Evolutionary conservation across 2,888 invertebrate genomes (phyloP), one percentile per base, ranked within the genome.

Genomic region (Trachelus tabidus): DNA sequence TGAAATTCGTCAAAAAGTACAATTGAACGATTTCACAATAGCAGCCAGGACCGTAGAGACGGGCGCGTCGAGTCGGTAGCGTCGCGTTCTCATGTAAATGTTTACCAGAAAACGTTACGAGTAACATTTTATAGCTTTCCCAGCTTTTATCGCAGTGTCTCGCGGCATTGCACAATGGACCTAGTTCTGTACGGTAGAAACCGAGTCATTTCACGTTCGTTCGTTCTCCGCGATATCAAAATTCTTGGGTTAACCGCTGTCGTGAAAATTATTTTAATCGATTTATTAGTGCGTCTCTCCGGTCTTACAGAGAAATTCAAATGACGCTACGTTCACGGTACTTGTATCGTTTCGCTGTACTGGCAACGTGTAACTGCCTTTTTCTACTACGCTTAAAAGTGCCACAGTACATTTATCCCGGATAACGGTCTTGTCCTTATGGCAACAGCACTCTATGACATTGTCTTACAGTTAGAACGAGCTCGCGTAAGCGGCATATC

Each of bases 71-170:
- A 23, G 56, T 23, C 56, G 23, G 56, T 56, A 56, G 23, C 23
- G 56, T 56, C 56, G 56, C 23, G 56, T 9, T 31, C 71, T 11
- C 33, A 3, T 71, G 71, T 71, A 71, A 71, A 71, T 71, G 71
- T 71, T 71, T 71, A 71, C 71, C 34, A 71, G 71, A 71, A 34
- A 33, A 71, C 71, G 71, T 71, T 34, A 34, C 71, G 71, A 71
- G 71, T 23, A 71, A 31, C 12, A 34, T 30, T 71, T 71, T 71
- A 71, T 71, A 33, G 71, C 15, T 71, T 31, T 34, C 12, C 15
- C 31, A 30, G 33, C 71, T 11, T 71, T 71, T 71, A 71, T 71
- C 71, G 34, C 71, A 11, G 71, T 9, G 71, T 23, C 71, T 71
- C 12, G 34, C 71, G 31, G 6, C 71, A 71, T 71, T 71, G 71